phyloP scores from a whole-genome alignment of 2,113 vertebrate species.

The Genyomyrus donnyi region DNA sequence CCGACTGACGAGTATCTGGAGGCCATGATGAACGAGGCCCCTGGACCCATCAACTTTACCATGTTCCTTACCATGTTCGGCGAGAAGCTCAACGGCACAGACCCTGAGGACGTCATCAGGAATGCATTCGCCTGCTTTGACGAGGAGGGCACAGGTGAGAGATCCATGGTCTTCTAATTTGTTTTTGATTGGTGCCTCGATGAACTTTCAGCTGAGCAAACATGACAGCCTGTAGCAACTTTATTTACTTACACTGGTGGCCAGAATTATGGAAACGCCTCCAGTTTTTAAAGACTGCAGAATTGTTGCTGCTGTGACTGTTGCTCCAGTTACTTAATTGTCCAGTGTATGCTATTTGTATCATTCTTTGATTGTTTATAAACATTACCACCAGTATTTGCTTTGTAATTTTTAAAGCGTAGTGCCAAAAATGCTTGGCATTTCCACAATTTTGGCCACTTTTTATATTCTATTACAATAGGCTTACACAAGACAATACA shows the following conservation, averaged over 20 bases:
- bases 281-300: background rate
- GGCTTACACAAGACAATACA: background rate
- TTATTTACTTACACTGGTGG: background rate
- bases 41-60: conserved; percentile 88
- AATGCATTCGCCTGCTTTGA: conserved; percentile 93
- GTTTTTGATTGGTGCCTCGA: background rate
- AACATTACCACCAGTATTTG: background rate
- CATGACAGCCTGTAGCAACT: background rate
- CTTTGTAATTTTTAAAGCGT: background rate
- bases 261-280: background rate
- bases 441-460: background rate
- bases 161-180: background rate
- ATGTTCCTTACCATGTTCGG: conserved; percentile 98
- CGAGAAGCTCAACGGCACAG: conserved; percentile 76
- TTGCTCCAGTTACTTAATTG: background rate
- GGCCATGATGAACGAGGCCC: conserved; percentile 90
- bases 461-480: background rate
- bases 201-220: background rate
- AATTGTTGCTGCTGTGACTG: background rate
- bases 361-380: background rate
- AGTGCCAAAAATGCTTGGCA: background rate
- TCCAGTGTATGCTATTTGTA: background rate
- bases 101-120: conserved; percentile 81
- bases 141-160: conserved; percentile 79
- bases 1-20: conserved; percentile 87